These are phyloP conservation scores for Coelopa frigida DNA, from an alignment of 1,140 invertebrate species.

Conservation along the genomic window DNA sequence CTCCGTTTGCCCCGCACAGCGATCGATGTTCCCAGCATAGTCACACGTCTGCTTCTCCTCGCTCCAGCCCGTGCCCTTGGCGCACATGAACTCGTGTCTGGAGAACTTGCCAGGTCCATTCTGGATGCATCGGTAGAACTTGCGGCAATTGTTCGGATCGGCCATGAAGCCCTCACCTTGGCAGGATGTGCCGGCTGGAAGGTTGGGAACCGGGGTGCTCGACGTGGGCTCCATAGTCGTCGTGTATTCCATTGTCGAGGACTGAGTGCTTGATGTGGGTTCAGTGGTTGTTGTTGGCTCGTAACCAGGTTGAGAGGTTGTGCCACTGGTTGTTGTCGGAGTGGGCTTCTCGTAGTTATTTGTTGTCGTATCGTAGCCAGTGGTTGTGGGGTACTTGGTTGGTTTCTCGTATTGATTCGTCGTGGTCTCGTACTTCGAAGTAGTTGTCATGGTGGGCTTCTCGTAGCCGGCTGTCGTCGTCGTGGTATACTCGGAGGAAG, in stretches of 20 bases:
- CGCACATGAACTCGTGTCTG: constrained; percentile 42
- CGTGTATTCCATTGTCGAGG: constrained; percentile 21
- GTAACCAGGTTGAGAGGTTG: constrained; percentile 13
- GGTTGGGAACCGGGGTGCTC: constrained; percentile 23
- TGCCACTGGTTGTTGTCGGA: constrained; percentile 13
- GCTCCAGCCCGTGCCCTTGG: constrained; percentile 46
- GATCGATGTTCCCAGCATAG: constrained; percentile 20
- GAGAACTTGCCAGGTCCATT: constrained; percentile 42
- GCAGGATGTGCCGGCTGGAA: constrained; percentile 38
- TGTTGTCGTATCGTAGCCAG: not conserved
- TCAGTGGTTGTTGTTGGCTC: constrained; percentile 16
- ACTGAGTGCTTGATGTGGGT: constrained; percentile 22
- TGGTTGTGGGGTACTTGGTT: constrained; percentile 5
- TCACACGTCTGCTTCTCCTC: constrained; percentile 43
- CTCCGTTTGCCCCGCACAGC: constrained; percentile 17
- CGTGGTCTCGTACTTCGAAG: not conserved
- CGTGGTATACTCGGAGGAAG: not conserved
- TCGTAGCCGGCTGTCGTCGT: constrained; percentile 10
- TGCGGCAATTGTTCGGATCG: constrained; percentile 51
- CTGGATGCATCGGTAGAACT: constrained; percentile 51
- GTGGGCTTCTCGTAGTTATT: constrained; percentile 7
- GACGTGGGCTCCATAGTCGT: constrained; percentile 14
- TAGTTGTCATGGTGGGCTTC: constrained; percentile 15
- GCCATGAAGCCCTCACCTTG: constrained; percentile 57
- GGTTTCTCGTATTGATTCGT: not conserved